A percentile compares a stretch with the other conserved stretches of the same genome.
Evolutionary conservation across 2,113 vertebrate species (phyloP).

Genomic region (Pristiophorus japonicus): DNA sequence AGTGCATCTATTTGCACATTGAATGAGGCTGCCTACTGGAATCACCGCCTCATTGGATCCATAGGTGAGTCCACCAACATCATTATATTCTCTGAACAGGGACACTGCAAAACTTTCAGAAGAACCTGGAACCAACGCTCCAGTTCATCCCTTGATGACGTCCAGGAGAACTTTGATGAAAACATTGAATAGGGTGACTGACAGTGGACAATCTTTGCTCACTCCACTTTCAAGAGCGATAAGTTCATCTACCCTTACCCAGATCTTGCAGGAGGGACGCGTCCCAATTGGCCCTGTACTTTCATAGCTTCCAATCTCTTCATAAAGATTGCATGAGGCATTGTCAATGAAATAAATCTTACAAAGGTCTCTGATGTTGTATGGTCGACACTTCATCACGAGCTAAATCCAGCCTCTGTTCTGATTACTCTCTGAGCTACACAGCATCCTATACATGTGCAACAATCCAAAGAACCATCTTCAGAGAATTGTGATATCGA

Average conservation of each 20-base stretch:
- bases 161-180: background rate
- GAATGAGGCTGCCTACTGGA: background rate
- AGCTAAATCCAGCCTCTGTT: background rate
- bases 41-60: background rate
- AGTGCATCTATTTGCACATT: background rate
- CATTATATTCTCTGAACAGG: background rate
- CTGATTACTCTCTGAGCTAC: background rate
- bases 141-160: background rate
- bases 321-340: background rate
- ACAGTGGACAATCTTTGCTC: background rate
- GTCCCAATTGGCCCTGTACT: background rate
- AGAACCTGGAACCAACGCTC: background rate
- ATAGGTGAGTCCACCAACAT: background rate
- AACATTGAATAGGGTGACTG: background rate
- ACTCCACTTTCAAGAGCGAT: background rate
- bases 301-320: background rate
- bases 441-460: background rate
- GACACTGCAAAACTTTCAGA: background rate
- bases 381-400: background rate
- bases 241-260: background rate
- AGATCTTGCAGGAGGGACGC: background rate
- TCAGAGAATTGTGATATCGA: too few species aligned
- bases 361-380: background rate
- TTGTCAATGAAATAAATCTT: background rate
- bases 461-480: too few species aligned